These are phyloP conservation scores for Esox masquinongy DNA, from an alignment of 2,797 vertebrate species.

Conservation along the genomic window DNA sequence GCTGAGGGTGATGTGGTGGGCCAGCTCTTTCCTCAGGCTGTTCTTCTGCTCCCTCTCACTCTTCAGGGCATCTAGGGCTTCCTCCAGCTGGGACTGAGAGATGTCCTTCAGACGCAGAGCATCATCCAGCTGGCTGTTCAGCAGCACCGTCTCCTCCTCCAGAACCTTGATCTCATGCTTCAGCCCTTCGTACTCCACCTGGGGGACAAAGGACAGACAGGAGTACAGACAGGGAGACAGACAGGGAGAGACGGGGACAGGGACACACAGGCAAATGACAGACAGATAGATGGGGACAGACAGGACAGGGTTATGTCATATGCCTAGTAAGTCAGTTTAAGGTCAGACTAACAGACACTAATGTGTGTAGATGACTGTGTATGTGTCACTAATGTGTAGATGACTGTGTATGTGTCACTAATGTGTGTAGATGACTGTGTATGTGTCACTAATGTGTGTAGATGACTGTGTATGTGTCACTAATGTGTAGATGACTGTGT, in stretches of 20 bases:
- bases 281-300: neutral
- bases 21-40: slow-evolving; percentile 91
- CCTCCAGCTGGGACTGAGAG: slow-evolving; percentile 91
- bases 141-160: slow-evolving; percentile 95
- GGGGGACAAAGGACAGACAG: slow-evolving; percentile 52
- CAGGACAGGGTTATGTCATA: neutral
- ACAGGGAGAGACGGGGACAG: neutral
- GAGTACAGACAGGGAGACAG: slow-evolving; percentile 14
- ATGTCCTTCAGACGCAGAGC: slow-evolving; percentile 95
- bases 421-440: no score
- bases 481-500: neutral
- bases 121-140: slow-evolving; percentile 96
- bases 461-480: neutral
- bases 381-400: no score
- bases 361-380: neutral
- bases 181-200: slow-evolving; percentile 98
- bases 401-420: no score
- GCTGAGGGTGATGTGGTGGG: slow-evolving; percentile 89
- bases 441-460: no score
- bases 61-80: slow-evolving; percentile 93
- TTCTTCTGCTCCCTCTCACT: slow-evolving; percentile 97
- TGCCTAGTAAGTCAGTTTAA: neutral
- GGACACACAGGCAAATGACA: neutral
- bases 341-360: neutral
- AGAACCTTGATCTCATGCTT: slow-evolving; percentile 98